phyloP scores from a whole-genome alignment of 2,113 vertebrate species.

The Thomomys bottae region DNA sequence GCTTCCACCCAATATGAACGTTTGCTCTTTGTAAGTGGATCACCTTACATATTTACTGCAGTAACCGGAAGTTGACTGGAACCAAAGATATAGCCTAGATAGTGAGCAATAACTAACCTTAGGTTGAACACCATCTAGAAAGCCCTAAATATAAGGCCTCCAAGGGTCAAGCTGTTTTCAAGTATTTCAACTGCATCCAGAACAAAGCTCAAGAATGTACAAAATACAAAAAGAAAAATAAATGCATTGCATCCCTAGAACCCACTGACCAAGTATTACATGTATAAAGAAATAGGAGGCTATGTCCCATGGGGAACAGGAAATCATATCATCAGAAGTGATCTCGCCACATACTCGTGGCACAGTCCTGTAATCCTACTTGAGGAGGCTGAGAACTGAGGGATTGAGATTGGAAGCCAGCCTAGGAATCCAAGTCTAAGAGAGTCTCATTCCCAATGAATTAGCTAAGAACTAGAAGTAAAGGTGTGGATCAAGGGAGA shows the following conservation, averaged over 20 bases:
- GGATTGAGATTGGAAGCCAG: too few relatives aligned
- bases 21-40: neutral
- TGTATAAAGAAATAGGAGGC: neutral
- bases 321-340: slow-evolving; percentile 19
- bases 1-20: neutral
- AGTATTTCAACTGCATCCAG: too few relatives aligned
- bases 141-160: neutral
- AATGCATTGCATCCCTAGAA: neutral
- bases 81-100: neutral
- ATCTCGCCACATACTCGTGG: neutral
- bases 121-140: neutral
- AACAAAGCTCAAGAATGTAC: neutral
- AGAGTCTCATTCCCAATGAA: too few relatives aligned
- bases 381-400: too few relatives aligned
- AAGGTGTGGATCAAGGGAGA: too few relatives aligned
- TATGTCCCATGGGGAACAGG: neutral
- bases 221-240: neutral
- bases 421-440: too few relatives aligned
- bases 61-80: neutral
- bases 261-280: neutral
- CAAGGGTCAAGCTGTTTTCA: neutral
- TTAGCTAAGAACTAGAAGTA: too few relatives aligned
- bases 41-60: neutral
- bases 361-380: too few relatives aligned
- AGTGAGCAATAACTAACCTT: neutral